Percentiles rank a stretch among this genome's conserved stretches.
Evolutionary conservation across 2,797 vertebrate genomes (phyloP).

Genomic region (Erethizon dorsatum): DNA sequence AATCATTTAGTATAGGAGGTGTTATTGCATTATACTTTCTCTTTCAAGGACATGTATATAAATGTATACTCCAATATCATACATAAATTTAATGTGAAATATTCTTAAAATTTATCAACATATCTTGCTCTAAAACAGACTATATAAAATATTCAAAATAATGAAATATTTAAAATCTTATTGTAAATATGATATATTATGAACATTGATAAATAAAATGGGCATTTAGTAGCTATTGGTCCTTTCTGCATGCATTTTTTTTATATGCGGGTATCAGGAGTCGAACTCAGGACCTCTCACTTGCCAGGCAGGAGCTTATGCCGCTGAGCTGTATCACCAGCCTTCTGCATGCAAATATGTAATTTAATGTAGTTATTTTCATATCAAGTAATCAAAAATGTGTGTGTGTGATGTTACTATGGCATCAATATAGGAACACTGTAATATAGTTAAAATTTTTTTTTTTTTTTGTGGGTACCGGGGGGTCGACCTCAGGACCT

Average conservation of each 20-base stretch:
- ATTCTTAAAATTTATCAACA: not conserved
- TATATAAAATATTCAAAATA: constrained; percentile 46
- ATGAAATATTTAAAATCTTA: not conserved
- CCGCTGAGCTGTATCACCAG: too few species aligned
- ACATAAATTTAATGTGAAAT: constrained; percentile 8
- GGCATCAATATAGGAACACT: not conserved
- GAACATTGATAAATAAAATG: not conserved
- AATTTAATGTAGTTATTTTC: constrained; percentile 18
- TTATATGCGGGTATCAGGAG: too few species aligned
- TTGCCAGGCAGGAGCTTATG: too few species aligned
- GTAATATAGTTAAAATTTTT: not conserved
- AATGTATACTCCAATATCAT: not conserved
- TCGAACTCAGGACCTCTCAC: too few species aligned
- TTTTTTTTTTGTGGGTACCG: too few species aligned
- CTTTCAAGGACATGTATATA: not conserved
- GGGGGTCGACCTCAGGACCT: too few species aligned
- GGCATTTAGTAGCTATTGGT: not conserved
- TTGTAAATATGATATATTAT: not conserved
- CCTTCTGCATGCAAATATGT: not conserved
- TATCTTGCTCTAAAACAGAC: not conserved
- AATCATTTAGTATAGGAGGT: constrained; percentile 16
- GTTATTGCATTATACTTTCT: not conserved
- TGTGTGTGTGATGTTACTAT: not conserved
- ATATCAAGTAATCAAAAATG: not conserved
- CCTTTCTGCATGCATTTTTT: not conserved